Base-by-base conservation (phyloP, 1,140 invertebrate genomes). In the Trinorchestia longiramus region DNA sequence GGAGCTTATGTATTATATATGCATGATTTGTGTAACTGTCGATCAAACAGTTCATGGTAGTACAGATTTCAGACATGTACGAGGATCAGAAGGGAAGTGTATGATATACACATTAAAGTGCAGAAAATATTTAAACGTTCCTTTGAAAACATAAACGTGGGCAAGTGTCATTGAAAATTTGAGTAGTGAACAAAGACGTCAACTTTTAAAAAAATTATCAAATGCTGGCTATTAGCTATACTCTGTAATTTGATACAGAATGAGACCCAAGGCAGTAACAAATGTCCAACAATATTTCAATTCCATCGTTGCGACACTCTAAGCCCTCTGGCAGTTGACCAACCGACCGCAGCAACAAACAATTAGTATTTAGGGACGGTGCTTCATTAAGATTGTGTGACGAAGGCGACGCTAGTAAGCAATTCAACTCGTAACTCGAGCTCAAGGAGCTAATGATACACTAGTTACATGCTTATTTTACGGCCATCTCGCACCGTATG, bases 391-490 rank as follows among this genome's bases (percentile, higher is more conserved):
- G 62, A 36, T 28, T 36, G 62, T 77, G 62, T 77, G 62, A 28
- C 62, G 28, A 15, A 77, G 62, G 28, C 62, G 28, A 36, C 62
- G 8, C 62, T 77, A 77, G 62, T 77, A 77, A 77, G 62, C 62
- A 36, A 90, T 90, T 90, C 88, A 90, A 42, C 88, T 90, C 88
- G 43, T 90, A 90, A 90, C 88, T 90, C 43, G 41, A 42, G n/a
- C 88, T 90, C 41, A 90, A 90, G 88, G 88, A 90, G 88, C 88
- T 90, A 90, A 94, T 94, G 92, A 94, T 45, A 94, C 92, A 94
- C 92, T 94, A 94, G 92, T 94, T 94, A 94, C 92, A 94, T 94
- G 92, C 43, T 40, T 94, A 94, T 94, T 94, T n/a, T 94, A 94
- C 92, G 40, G 92, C 23, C 41, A 94, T 45, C 44, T 6, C 19